phyloP scores from a whole-genome alignment of 2,113 vertebrate species.

The Atractosteus spatula region DNA sequence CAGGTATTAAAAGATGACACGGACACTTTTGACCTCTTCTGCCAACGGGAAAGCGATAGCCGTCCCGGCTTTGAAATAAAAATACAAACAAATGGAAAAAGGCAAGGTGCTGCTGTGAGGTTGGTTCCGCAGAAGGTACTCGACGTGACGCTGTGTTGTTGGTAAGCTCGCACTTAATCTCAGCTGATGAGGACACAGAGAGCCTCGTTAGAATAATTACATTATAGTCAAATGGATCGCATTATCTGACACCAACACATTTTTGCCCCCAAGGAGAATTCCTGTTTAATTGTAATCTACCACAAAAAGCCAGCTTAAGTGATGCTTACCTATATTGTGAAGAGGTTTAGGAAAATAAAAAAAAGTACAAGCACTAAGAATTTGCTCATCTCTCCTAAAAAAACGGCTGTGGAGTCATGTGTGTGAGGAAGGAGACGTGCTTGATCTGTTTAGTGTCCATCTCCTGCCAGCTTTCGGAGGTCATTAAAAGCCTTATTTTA shows the following conservation, averaged over 20 bases:
- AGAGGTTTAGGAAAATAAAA: conserved; percentile 43
- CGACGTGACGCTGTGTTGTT: conserved; percentile 73
- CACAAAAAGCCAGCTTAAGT: conserved; percentile 57
- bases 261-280: conserved; percentile 74
- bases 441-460: conserved; percentile 69
- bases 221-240: conserved; percentile 74
- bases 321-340: conserved; percentile 63
- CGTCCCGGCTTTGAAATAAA: conserved; percentile 17
- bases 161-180: conserved; percentile 69
- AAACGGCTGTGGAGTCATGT: conserved; percentile 19
- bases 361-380: background rate
- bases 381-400: background rate
- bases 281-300: conserved; percentile 74
- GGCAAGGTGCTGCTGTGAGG: conserved; percentile 46
- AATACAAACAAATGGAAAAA: conserved; percentile 54
- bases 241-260: conserved; percentile 80
- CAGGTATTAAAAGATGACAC: conserved; percentile 48
- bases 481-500: conserved; percentile 71
- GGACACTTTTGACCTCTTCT: conserved; percentile 63
- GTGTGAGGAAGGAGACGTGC: conserved; percentile 31
- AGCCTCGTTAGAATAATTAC: conserved; percentile 70
- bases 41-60: conserved; percentile 23
- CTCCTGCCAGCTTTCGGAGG: conserved; percentile 70
- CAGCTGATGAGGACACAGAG: conserved; percentile 64
- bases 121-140: conserved; percentile 62